These are phyloP conservation scores for Tenthredo distinguenda DNA, from an alignment of 2,888 invertebrate genomes.

Conservation along the genomic window DNA sequence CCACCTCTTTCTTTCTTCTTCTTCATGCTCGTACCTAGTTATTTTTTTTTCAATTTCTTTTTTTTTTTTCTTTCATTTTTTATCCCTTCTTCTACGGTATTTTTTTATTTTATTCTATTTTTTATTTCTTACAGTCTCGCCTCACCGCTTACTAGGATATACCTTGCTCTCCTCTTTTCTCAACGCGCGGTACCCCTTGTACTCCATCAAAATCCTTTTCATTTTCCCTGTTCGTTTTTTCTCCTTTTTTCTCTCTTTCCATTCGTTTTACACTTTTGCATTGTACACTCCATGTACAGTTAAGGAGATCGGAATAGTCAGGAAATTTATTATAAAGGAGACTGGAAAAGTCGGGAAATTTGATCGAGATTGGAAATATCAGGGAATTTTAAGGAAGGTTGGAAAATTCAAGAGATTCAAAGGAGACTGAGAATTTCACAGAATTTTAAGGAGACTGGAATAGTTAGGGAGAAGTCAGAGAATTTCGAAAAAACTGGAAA, in stretches of 20 bases:
- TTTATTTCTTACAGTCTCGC: slow-evolving; percentile 56
- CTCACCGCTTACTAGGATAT: slow-evolving; percentile 53
- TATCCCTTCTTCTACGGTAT: slow-evolving; percentile 36
- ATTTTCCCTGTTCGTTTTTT: slow-evolving; percentile 5
- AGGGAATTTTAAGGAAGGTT: too few relatives aligned
- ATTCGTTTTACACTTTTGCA: background rate
- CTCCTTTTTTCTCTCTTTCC: background rate
- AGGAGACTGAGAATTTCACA: too few relatives aligned
- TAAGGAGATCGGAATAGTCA: too few relatives aligned
- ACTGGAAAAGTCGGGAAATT: too few relatives aligned
- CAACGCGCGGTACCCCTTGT: background rate
- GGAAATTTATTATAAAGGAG: too few relatives aligned
- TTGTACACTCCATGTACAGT: too few relatives aligned
- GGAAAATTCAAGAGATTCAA: too few relatives aligned
- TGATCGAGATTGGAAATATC: too few relatives aligned
- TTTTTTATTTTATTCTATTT: slow-evolving; percentile 45
- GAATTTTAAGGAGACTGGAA: too few relatives aligned
- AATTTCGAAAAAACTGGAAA: too few relatives aligned
- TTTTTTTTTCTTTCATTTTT: slow-evolving; percentile 5
- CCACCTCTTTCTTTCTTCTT: slow-evolving; percentile 60
- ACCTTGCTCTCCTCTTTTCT: slow-evolving; percentile 6
- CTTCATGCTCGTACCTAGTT: slow-evolving; percentile 1
- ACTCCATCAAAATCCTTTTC: background rate
- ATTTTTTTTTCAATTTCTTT: background rate
- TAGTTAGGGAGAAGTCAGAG: too few relatives aligned